Evolutionary conservation across 2,888 invertebrate genomes (phyloP), one percentile per base, ranked within the genome.

Genomic region (Artemia sp.): DNA sequence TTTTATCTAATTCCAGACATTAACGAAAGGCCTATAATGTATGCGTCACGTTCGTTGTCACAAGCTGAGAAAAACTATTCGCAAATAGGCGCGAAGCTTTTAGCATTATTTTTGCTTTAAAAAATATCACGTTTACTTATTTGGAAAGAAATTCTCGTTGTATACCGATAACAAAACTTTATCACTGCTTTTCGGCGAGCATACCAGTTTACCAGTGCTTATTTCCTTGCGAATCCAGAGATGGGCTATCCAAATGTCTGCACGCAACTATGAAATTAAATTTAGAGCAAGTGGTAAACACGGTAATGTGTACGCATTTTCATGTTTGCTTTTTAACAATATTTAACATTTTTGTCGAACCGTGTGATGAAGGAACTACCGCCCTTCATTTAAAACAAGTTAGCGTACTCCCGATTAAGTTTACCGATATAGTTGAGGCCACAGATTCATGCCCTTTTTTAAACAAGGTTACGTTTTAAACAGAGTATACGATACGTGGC

Each of bases 281-380:
- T 53, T 53, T 53, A 53, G 53, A n/a, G 12, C 53, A 12, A 53
- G 53, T 53, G 12, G 12, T 3, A 53, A 2, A n/a, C 53, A 53
- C n/a, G 12, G 53, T n/a, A 53, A 53, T 53, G 53, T n/a, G n/a
- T 12, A 53, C 2, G 53, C 53, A 12, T 53, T n/a, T 12, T n/a
- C 12, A 12, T 69, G 76, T 3, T 68, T 76, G 10, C 11, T 53
- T 11, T 11, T 11, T n/a, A 11, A 53, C 11, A 53, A 53, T n/a
- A n/a, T n/a, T n/a, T n/a, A n/a, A n/a, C n/a, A n/a, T n/a, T n/a
- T n/a, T n/a, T n/a, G 53, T 53, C n/a, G 53, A 53, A 53, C 11
- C 11, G n/a, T 53, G 11, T 53, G 53, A n/a, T 53, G n/a, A 12
- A n/a, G n/a, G n/a, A 53, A 53, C 12, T 53, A n/a, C 12, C 12